Percentiles rank a stretch among this genome's conserved stretches.
phyloP scores from a whole-genome alignment of 2,888 invertebrate genomes.

The Corbicula japonica region DNA sequence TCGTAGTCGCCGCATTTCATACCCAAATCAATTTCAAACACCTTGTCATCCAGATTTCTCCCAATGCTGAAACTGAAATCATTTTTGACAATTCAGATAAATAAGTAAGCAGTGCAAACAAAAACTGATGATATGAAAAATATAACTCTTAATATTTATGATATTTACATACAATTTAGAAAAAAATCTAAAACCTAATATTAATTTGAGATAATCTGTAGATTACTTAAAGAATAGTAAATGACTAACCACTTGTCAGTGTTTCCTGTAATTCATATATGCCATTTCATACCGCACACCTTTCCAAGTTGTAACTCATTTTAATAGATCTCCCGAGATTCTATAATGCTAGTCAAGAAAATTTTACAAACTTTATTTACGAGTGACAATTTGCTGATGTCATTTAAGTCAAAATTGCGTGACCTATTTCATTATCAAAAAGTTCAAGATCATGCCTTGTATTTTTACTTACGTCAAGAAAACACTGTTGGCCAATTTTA shows the following conservation, averaged over 20 bases:
- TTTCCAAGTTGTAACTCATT: background rate
- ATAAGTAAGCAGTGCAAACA: background rate
- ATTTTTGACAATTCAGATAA: background rate
- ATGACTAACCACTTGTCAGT: too few relatives aligned
- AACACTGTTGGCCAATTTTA: slow-evolving; percentile 9
- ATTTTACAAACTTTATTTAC: background rate
- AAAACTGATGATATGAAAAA: background rate
- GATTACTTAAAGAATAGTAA: too few relatives aligned
- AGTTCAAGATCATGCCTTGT: background rate
- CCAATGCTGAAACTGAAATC: slow-evolving; percentile 48
- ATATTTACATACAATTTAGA: background rate
- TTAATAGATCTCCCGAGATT: background rate
- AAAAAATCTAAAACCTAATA: background rate
- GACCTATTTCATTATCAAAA: background rate
- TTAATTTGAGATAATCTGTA: background rate
- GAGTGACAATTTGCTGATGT: background rate
- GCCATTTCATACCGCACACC: too few relatives aligned
- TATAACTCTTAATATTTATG: background rate
- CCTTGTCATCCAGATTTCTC: slow-evolving; percentile 42
- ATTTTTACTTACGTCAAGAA: slow-evolving; percentile 7
- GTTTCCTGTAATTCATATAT: too few relatives aligned
- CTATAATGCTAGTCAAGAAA: background rate
- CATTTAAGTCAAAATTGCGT: background rate
- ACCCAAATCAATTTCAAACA: slow-evolving; percentile 59
- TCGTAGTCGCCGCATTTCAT: slow-evolving; percentile 31